phyloP scores from a whole-genome alignment of 2,797 vertebrate genomes.

The Dallia pectoralis region DNA sequence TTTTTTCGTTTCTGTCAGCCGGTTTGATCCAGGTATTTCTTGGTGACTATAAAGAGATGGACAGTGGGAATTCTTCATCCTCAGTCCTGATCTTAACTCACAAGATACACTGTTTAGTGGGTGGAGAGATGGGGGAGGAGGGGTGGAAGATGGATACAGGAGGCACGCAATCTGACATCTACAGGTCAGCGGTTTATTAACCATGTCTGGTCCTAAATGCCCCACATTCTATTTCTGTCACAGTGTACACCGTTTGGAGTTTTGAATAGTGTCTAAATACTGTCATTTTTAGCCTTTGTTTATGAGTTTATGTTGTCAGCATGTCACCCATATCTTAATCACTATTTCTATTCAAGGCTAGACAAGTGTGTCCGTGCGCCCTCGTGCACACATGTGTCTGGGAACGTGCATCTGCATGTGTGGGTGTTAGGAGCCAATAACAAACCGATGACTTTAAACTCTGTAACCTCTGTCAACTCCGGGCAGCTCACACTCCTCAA shows the following conservation, averaged over 20 bases:
- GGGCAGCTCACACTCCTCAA: conserved; percentile 8
- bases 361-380: no score
- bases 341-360: no score
- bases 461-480: conserved; percentile 50
- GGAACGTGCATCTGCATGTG: conserved; percentile 37
- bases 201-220: not conserved
- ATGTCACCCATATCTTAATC: not conserved
- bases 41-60: conserved; percentile 58
- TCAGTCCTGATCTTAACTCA: conserved; percentile 45
- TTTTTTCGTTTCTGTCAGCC: conserved; percentile 22
- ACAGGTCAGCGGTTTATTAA: not conserved
- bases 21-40: conserved; percentile 36
- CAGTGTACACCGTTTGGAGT: not conserved
- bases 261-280: not conserved
- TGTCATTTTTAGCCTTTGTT: not conserved
- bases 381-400: no score
- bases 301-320: not conserved
- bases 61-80: conserved; percentile 36
- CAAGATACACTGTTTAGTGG: not conserved
- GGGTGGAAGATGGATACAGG: not conserved
- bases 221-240: not conserved
- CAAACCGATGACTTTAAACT: conserved; percentile 58
- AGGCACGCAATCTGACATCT: not conserved
- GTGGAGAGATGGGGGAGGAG: not conserved
- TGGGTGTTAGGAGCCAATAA: conserved; percentile 41